These are phyloP conservation scores for Pachyuromys duprasi DNA, from an alignment of 2,797 vertebrate species.

Conservation along the genomic window DNA sequence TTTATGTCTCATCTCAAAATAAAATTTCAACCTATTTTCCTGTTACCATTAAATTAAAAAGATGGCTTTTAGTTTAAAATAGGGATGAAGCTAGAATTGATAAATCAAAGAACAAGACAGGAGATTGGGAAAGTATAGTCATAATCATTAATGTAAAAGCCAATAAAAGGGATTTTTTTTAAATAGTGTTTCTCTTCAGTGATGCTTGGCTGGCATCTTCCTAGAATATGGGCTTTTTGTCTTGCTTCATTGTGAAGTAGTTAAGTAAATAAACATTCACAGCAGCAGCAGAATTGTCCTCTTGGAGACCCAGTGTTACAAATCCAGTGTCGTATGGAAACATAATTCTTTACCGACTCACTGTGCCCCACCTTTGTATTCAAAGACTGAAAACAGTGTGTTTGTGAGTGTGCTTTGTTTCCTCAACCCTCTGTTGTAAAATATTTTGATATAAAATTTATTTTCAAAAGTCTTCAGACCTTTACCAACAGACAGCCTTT, in stretches of 20 bases:
- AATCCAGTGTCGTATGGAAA: slow-evolving; percentile 2
- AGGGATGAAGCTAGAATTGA: slow-evolving; percentile 23
- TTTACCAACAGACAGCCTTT: neutral
- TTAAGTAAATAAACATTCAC: neutral
- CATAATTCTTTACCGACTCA: neutral
- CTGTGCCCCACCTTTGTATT: neutral
- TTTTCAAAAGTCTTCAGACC: slow-evolving; percentile 28
- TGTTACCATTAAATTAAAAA: neutral
- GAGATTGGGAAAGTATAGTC: neutral
- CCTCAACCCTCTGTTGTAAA: neutral
- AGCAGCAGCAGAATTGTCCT: neutral
- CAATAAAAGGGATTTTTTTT: slow-evolving; percentile 9
- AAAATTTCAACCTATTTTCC: slow-evolving; percentile 56
- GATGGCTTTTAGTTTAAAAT: slow-evolving; percentile 53
- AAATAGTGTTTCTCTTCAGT: slow-evolving; percentile 39
- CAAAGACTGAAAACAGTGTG: slow-evolving; percentile 1
- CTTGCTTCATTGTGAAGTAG: neutral
- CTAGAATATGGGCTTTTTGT: neutral
- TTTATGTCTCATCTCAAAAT: slow-evolving; percentile 34
- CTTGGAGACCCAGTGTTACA: neutral
- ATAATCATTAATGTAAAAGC: slow-evolving; percentile 44
- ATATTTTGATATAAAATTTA: slow-evolving; percentile 44
- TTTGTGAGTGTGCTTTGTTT: slow-evolving; percentile 40
- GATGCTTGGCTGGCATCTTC: neutral
- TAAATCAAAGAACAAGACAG: slow-evolving; percentile 22